Conservation (phyloP, 1,140 invertebrate species). For the Matsumurasca onukii region DNA sequence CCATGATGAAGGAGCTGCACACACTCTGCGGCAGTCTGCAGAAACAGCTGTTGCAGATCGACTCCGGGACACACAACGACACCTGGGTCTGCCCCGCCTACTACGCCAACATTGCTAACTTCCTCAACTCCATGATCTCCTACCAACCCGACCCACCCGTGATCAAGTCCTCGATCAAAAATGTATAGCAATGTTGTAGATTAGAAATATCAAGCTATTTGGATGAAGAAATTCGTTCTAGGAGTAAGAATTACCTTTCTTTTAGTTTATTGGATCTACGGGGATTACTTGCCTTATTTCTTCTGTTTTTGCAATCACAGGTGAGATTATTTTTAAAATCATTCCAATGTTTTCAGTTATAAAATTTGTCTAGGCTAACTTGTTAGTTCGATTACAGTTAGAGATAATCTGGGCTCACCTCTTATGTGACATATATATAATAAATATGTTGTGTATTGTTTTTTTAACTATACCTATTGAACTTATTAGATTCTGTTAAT, state of each 20-base stretch:
- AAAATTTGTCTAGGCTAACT: no score
- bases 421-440: no score
- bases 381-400: no score
- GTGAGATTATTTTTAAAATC: constrained; percentile 58
- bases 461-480: no score
- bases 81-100: constrained; percentile 64
- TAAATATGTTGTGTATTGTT: no score
- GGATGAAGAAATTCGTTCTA: background rate
- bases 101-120: constrained; percentile 38
- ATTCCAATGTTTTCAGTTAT: no score
- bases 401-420: no score
- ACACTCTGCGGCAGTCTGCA: constrained; percentile 63
- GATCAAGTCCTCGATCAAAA: background rate
- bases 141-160: constrained; percentile 35
- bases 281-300: constrained; percentile 68
- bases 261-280: constrained; percentile 79
- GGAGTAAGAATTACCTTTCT: constrained; percentile 59
- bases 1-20: constrained; percentile 82
- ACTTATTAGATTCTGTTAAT: no score
- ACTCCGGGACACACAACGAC: constrained; percentile 82
- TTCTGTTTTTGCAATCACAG: constrained; percentile 67
- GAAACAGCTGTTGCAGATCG: constrained; percentile 72
- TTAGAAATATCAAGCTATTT: background rate
- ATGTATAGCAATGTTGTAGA: background rate
- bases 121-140: constrained; percentile 32